Evolutionary conservation across 2,113 vertebrate genomes (phyloP), one percentile per base, ranked within the genome.

Genomic region (Alosa alosa): DNA sequence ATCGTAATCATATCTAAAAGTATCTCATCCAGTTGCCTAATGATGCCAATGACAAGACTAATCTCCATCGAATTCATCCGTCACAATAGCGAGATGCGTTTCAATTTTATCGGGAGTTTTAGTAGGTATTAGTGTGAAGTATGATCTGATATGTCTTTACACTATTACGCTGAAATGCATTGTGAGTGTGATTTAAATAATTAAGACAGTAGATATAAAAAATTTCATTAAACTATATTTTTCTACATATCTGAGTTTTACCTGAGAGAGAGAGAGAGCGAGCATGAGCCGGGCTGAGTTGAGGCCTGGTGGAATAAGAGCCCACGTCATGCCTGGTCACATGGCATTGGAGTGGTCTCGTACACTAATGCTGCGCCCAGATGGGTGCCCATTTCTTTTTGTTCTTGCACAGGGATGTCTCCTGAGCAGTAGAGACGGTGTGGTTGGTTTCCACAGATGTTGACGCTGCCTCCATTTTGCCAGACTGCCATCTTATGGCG

Each of bases 201-300:
- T 86, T 84, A 91, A 92, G 93, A 92, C 85, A 93, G 89, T 92
- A 92, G 93, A 93, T 93, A 93, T 92, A 95, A 92, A 93, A 91
- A 91, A 95, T 92, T 90, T 94, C 94, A 95, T 95, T 93, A 90
- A 93, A 88, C 92, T 95, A 95, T 95, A 96, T 96, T 96, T 95
- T 96, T 95, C 93, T 96, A 96, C 94, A 95, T 95, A 92, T 94
- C 91, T 91, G 92, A 92, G 92, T 94, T 95, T 92, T 92, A 93
- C 90, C 89, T 90, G 92, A 91, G 91, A 86, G 90, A 91, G 72
- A 36, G 72, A 78, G 72, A 17, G 72, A 36, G 72, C 10, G 25
- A 25, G n/a, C 72, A 81, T 60, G 17, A 88, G 81, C 25, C 82
- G 86, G 87, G 84, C 84, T 78, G 3, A 55, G 49, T 81, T 10